These are phyloP conservation scores for Oscheius myriophilus DNA, from an alignment of 2,888 invertebrate species.

Conservation along the genomic window DNA sequence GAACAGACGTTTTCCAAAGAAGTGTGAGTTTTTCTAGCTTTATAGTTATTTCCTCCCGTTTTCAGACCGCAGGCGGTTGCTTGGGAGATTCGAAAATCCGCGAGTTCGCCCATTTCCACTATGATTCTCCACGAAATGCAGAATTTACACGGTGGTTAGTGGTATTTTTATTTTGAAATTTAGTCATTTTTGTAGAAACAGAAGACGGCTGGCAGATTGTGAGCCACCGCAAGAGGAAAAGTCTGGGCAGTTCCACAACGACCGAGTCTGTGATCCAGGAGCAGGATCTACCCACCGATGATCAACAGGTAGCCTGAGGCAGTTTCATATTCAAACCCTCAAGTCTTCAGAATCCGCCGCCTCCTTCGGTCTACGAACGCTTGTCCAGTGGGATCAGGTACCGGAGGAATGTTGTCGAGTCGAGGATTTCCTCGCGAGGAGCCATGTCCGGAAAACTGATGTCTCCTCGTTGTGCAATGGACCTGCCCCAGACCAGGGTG, in stretches of 20 bases:
- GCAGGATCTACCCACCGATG: too few species aligned
- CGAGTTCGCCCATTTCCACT: slow-evolving; percentile 47
- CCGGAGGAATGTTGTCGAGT: slow-evolving; percentile 6
- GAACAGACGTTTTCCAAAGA: slow-evolving; percentile 90
- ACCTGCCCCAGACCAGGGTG: slow-evolving; percentile 58
- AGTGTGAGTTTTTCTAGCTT: slow-evolving; percentile 51
- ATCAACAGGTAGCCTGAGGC: too few species aligned
- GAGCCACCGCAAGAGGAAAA: slow-evolving; percentile 37
- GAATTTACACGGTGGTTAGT: too few species aligned
- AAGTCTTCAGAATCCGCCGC: slow-evolving; percentile 18
- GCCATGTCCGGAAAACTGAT: slow-evolving; percentile 31
- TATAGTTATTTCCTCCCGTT: slow-evolving; percentile 1
- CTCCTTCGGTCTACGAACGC: slow-evolving; percentile 37
- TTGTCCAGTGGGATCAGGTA: slow-evolving; percentile 21
- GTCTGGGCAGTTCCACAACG: slow-evolving; percentile 41
- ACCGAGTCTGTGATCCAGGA: slow-evolving; percentile 35
- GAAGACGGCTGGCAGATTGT: slow-evolving; percentile 58
- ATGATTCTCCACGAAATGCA: too few species aligned
- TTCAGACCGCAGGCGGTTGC: slow-evolving; percentile 84
- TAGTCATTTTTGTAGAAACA: neutral
- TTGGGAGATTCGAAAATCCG: slow-evolving; percentile 92
- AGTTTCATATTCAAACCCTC: neutral
- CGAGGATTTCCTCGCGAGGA: neutral
- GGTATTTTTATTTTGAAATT: neutral
- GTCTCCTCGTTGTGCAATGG: slow-evolving; percentile 61